Conservation (phyloP, 2,888 invertebrate species). For the Malthinus seriepunctatus region DNA sequence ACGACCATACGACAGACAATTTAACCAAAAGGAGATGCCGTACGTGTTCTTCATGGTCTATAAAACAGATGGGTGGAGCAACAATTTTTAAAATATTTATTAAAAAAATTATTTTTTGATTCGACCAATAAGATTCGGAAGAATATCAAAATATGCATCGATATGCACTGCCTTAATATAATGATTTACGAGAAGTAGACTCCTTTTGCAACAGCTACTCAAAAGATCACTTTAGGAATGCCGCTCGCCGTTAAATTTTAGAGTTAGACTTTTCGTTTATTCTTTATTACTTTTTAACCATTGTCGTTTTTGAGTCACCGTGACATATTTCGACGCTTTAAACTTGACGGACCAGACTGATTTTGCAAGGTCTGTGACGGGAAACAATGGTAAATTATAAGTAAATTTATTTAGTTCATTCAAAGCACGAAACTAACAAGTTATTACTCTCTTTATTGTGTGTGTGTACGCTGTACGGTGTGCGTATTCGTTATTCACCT, state of each 20-base stretch:
- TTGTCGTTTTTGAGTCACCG: constrained; percentile 34
- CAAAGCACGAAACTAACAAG: constrained; percentile 28
- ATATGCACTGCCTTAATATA: constrained; percentile 38
- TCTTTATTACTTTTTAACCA: constrained; percentile 30
- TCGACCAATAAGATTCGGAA: constrained; percentile 47
- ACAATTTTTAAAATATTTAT: constrained; percentile 43
- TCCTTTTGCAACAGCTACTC: constrained; percentile 32
- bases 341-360: constrained; percentile 29
- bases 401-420: constrained; percentile 30
- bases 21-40: constrained; percentile 30
- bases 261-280: constrained; percentile 30
- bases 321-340: constrained; percentile 34
- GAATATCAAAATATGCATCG: constrained; percentile 50
- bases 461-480: too few species aligned
- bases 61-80: constrained; percentile 43
- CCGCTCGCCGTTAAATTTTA: constrained; percentile 35
- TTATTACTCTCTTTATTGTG: constrained; percentile 11
- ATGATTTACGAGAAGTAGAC: constrained; percentile 37
- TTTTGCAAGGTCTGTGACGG: constrained; percentile 27
- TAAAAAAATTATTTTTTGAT: constrained; percentile 39
- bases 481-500: background rate
- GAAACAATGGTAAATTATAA: constrained; percentile 30
- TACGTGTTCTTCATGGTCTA: constrained; percentile 40
- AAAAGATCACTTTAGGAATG: constrained; percentile 31
- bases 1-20: constrained; percentile 27